Evolutionary conservation across 2,113 vertebrate genomes (phyloP).

Genomic region (Carollia perspicillata): DNA sequence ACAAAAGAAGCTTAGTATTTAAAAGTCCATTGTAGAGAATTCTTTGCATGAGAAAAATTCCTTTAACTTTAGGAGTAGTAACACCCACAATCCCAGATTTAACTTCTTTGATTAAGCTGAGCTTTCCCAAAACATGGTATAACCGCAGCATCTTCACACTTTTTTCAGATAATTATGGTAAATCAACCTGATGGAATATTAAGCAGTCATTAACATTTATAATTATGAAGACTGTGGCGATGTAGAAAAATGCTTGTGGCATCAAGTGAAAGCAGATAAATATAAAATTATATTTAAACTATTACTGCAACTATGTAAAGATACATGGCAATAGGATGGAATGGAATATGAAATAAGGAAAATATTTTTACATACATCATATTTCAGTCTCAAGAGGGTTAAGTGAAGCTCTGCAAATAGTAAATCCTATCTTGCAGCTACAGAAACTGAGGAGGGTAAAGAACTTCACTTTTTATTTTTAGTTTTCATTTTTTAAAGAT

Average conservation of each 20-base stretch:
- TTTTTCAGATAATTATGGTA: constrained; percentile 2
- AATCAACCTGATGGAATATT: constrained; percentile 40
- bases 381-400: constrained; percentile 17
- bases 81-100: not conserved
- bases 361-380: not conserved
- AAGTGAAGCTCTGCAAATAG: constrained; percentile 12
- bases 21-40: not conserved
- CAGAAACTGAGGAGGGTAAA: not conserved
- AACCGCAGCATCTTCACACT: constrained; percentile 16
- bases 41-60: constrained; percentile 12
- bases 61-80: not conserved
- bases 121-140: constrained; percentile 25
- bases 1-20: not conserved
- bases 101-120: not conserved
- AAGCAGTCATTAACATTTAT: constrained; percentile 51
- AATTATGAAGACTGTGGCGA: constrained; percentile 16
- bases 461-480: not conserved
- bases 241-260: constrained; percentile 10
- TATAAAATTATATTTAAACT: constrained; percentile 31
- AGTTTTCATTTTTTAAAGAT: no score
- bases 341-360: not conserved
- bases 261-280: constrained; percentile 27
- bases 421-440: constrained; percentile 17
- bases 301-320: not conserved
- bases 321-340: not conserved